Conservation (phyloP, 2,797 vertebrate species). For the Sebastiscus tertius region DNA sequence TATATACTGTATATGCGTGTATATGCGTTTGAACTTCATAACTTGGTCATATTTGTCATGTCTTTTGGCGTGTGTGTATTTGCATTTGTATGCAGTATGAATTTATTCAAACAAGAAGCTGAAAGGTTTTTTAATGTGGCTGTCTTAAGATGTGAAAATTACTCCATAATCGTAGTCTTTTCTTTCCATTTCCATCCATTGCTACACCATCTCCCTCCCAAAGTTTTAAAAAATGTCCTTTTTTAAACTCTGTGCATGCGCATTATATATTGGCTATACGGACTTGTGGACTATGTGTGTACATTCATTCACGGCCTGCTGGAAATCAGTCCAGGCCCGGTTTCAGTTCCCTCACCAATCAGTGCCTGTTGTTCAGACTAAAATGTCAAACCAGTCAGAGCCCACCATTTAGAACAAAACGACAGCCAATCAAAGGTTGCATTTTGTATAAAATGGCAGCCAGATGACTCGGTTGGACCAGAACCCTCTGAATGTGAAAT, state of each 20-base stretch:
- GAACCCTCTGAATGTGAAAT: conserved; percentile 52
- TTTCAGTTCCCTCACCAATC: conserved; percentile 58
- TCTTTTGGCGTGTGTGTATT: background rate
- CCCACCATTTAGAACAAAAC: conserved; percentile 45
- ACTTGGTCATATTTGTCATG: background rate
- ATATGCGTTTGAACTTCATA: background rate
- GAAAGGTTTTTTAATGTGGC: no score
- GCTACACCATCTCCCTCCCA: background rate
- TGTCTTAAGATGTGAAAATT: background rate
- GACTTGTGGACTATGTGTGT: conserved; percentile 6
- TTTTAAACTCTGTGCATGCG: background rate
- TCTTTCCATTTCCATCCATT: background rate
- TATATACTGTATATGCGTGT: background rate
- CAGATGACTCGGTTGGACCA: conserved; percentile 39
- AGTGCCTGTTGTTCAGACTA: conserved; percentile 61
- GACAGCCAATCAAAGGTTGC: conserved; percentile 54
- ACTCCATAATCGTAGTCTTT: background rate
- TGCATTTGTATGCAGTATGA: background rate
- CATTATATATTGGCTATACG: background rate
- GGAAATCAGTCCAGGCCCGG: conserved; percentile 35
- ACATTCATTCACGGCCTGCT: conserved; percentile 20
- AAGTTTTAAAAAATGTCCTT: background rate
- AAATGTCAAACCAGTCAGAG: conserved; percentile 48
- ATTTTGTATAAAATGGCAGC: conserved; percentile 43
- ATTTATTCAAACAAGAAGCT: background rate